Conservation (phyloP, 1,140 invertebrate species). For the Spodoptera frugiperda region DNA sequence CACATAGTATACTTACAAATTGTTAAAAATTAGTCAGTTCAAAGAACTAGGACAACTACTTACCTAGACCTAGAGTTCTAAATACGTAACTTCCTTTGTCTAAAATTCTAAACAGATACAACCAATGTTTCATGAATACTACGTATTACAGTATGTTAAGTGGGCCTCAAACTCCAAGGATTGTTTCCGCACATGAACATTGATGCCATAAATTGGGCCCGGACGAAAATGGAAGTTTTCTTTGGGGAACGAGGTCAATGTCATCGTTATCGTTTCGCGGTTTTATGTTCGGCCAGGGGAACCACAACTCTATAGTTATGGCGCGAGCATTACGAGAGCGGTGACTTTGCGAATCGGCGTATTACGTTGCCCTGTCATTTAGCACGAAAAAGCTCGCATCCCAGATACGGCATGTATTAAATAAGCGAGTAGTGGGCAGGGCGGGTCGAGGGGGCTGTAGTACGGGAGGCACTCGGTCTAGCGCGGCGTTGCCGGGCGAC, state of each 20-base stretch:
- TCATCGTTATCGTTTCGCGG: slow-evolving; percentile 58
- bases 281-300: slow-evolving; percentile 57
- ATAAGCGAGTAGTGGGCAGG: slow-evolving; percentile 82
- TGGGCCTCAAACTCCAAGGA: slow-evolving; percentile 1
- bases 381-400: slow-evolving; percentile 83
- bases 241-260: slow-evolving; percentile 70
- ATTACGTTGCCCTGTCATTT: slow-evolving; percentile 82
- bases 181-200: slow-evolving; percentile 16
- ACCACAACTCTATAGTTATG: slow-evolving; percentile 47
- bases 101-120: too few relatives aligned
- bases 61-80: too few relatives aligned
- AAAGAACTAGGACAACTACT: too few relatives aligned
- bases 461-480: slow-evolving; percentile 85
- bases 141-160: not conserved
- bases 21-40: too few relatives aligned
- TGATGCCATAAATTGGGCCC: slow-evolving; percentile 28
- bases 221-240: slow-evolving; percentile 53
- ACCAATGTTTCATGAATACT: not conserved
- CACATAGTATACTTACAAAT: too few relatives aligned
- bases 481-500: slow-evolving; percentile 83
- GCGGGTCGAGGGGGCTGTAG: slow-evolving; percentile 64
- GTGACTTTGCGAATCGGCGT: slow-evolving; percentile 67
- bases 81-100: too few relatives aligned
- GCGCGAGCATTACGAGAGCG: slow-evolving; percentile 61
- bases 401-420: slow-evolving; percentile 84